These are phyloP conservation scores for Apamea epomidion DNA, from an alignment of 2,888 invertebrate species.

Conservation along the genomic window DNA sequence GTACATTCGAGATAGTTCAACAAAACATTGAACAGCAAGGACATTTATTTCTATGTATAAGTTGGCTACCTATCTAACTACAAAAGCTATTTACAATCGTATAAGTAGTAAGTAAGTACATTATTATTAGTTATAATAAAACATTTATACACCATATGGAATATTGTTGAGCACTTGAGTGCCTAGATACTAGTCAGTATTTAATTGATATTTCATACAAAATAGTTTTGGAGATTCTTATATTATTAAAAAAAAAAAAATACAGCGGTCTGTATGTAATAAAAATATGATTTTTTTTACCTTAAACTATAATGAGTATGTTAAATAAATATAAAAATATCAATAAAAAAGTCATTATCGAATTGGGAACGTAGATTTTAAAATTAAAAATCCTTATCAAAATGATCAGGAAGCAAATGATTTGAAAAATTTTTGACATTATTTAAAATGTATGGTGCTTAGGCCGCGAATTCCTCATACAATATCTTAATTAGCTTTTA, in stretches of 20 bases:
- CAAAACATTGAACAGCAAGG: conserved; percentile 49
- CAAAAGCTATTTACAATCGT: conserved; percentile 69
- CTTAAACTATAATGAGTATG: conserved; percentile 17
- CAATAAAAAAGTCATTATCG: not conserved
- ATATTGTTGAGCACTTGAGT: conserved; percentile 50
- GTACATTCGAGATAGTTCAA: conserved; percentile 41
- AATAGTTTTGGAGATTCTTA: conserved; percentile 58
- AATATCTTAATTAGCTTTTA: conserved; percentile 38
- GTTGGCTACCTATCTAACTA: conserved; percentile 63
- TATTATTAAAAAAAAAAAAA: not conserved
- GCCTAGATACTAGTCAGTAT: conserved; percentile 43
- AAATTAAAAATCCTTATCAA: not conserved
- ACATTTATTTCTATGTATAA: conserved; percentile 54
- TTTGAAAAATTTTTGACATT: not conserved
- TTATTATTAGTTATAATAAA: conserved; percentile 51
- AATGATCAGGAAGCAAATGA: not conserved
- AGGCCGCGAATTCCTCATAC: conserved; percentile 52
- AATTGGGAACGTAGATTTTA: not conserved
- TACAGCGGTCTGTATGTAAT: conserved; percentile 9
- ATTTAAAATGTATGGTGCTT: conserved; percentile 36
- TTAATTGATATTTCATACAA: conserved; percentile 50
- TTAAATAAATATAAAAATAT: conserved; percentile 2
- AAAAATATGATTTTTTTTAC: conserved; percentile 3
- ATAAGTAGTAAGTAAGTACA: conserved; percentile 67
- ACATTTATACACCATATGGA: conserved; percentile 58